Conservation (phyloP, 2,888 invertebrate genomes). For the Ophioninae sp. region DNA sequence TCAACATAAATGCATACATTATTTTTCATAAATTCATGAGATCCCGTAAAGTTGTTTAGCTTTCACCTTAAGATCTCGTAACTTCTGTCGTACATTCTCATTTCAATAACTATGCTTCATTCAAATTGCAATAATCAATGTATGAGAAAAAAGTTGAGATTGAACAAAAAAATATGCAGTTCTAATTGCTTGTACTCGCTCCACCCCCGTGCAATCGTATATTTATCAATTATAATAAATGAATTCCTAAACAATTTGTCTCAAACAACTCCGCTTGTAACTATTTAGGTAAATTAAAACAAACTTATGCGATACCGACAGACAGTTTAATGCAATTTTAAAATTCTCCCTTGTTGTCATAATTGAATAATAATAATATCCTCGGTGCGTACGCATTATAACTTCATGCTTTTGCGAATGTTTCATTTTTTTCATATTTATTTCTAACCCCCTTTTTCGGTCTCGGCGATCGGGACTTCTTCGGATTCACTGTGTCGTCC, state of each 20-base stretch:
- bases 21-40: constrained; percentile 54
- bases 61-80: constrained; percentile 22
- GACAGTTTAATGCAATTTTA: constrained; percentile 21
- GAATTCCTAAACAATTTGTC: constrained; percentile 34
- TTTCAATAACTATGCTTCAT: constrained; percentile 26
- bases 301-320: constrained; percentile 37
- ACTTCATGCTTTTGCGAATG: constrained; percentile 25
- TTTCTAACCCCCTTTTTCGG: constrained; percentile 7
- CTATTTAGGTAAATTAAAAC: constrained; percentile 46
- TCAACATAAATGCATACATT: constrained; percentile 36
- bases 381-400: constrained; percentile 48
- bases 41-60: constrained; percentile 46
- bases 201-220: neutral
- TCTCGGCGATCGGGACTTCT: constrained; percentile 26
- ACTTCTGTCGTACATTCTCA: constrained; percentile 14
- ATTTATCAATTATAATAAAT: constrained; percentile 30
- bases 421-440: constrained; percentile 17
- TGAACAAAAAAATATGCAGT: constrained; percentile 16
- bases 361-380: constrained; percentile 43
- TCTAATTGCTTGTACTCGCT: constrained; percentile 15
- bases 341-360: constrained; percentile 51
- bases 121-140: constrained; percentile 13
- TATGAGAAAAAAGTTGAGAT: constrained; percentile 29
- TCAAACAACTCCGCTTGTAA: constrained; percentile 49
- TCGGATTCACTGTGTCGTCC: constrained; percentile 6